Percentiles rank a stretch among this genome's conserved stretches.
Conservation (phyloP, 2,113 vertebrate species). For the Pomatostomus ruficeps region DNA sequence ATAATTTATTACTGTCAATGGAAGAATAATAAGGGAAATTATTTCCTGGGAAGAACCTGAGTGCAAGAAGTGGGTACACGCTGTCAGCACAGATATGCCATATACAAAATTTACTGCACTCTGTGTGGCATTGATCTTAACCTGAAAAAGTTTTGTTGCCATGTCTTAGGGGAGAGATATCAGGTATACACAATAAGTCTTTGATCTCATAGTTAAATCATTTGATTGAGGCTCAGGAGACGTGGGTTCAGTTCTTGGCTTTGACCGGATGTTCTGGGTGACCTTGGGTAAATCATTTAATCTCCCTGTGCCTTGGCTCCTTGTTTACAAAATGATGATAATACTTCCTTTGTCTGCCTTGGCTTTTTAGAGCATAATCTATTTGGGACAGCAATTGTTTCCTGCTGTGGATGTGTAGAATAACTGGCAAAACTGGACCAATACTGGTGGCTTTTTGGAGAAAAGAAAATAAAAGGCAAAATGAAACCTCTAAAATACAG, state of each 20-base stretch:
- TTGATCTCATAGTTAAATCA: slow-evolving; percentile 44
- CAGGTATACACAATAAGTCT: slow-evolving; percentile 34
- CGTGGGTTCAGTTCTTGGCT: slow-evolving; percentile 29
- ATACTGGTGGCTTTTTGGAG: background rate
- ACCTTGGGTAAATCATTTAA: slow-evolving; percentile 61
- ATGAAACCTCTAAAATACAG: background rate
- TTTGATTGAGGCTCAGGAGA: slow-evolving; percentile 35
- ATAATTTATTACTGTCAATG: background rate
- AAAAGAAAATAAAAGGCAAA: background rate
- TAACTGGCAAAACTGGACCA: background rate
- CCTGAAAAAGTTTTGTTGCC: slow-evolving; percentile 27
- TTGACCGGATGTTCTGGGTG: slow-evolving; percentile 42
- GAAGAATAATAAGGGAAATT: slow-evolving; percentile 42
- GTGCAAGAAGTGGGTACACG: background rate
- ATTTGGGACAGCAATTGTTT: slow-evolving; percentile 25
- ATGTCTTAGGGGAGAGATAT: background rate
- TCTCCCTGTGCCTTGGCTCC: slow-evolving; percentile 46
- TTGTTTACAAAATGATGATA: slow-evolving; percentile 61
- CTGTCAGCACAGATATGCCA: slow-evolving; percentile 23
- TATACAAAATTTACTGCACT: background rate
- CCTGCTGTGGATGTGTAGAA: background rate
- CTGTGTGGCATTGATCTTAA: background rate
- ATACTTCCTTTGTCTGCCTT: slow-evolving; percentile 47
- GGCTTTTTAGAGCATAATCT: slow-evolving; percentile 45
- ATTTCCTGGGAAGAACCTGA: slow-evolving; percentile 5